Evolutionary conservation across 2,888 invertebrate species (phyloP).

Genomic region (Dicyrtomina minuta): DNA sequence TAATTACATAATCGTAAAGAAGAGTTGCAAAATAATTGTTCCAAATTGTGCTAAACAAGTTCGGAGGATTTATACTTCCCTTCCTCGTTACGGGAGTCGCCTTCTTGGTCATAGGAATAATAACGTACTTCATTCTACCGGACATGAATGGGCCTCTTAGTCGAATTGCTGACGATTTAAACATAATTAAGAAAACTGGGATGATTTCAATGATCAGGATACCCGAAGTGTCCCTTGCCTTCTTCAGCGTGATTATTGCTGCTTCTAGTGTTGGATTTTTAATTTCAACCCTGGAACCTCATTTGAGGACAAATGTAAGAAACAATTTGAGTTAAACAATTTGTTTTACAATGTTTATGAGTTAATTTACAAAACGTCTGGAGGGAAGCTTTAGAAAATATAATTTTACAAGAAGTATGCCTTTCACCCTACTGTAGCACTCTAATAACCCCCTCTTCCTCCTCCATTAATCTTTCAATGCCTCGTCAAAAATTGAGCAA

Average conservation of each 20-base stretch:
- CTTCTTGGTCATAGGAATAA: conserved; percentile 55
- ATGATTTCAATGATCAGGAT: conserved; percentile 45
- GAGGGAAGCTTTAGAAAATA: no score
- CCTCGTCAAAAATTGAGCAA: no score
- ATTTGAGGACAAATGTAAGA: conserved; percentile 58
- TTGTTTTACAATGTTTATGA: no score
- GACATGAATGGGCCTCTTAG: conserved; percentile 45
- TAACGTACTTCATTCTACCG: conserved; percentile 56
- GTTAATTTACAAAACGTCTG: no score
- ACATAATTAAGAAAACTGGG: no score
- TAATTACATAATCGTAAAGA: no score
- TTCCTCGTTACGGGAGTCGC: conserved; percentile 57
- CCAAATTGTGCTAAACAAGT: conserved; percentile 39
- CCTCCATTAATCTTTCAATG: no score
- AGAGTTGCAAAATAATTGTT: no score
- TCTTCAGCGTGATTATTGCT: conserved; percentile 55
- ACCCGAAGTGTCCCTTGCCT: conserved; percentile 56
- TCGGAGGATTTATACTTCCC: conserved; percentile 58
- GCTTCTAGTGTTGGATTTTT: conserved; percentile 60
- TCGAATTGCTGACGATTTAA: conserved; percentile 13
- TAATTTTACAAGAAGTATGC: no score
- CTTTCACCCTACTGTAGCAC: no score
- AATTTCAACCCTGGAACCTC: conserved; percentile 62
- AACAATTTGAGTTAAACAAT: neutral
- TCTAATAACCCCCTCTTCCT: no score